Evolutionary conservation across 1,140 invertebrate species (phyloP).

Genomic region (Drosophila erecta): DNA sequence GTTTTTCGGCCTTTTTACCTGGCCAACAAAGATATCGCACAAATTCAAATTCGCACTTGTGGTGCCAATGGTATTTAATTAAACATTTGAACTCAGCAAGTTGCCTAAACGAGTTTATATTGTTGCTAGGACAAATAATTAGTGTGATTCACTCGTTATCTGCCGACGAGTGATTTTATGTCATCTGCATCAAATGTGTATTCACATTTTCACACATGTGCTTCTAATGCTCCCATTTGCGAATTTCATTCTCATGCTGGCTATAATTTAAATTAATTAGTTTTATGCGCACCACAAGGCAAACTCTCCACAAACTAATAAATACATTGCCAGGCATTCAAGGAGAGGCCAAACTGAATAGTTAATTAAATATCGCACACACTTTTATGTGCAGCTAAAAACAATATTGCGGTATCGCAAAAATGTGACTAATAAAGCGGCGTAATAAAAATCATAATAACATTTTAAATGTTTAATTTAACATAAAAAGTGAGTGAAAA

Average conservation of each 20-base stretch:
- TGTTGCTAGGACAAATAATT: conserved; percentile 17
- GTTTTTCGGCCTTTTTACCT: conserved; percentile 13
- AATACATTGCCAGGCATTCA: conserved; percentile 2
- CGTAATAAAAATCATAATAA: conserved; percentile 38
- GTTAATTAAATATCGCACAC: conserved; percentile 34
- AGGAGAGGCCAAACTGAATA: conserved; percentile 1
- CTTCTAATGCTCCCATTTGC: conserved; percentile 4
- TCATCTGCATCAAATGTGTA: conserved; percentile 18
- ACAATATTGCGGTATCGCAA: conserved; percentile 24
- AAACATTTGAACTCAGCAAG: conserved; percentile 2
- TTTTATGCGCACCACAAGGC: conserved; percentile 42
- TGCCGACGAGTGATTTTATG: conserved; percentile 6
- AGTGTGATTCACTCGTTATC: conserved; percentile 5
- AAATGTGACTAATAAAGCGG: conserved; percentile 25
- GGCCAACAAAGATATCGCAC: neutral
- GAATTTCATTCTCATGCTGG: conserved; percentile 22
- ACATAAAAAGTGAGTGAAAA: conserved; percentile 36
- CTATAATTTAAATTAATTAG: conserved; percentile 66
- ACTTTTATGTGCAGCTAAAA: conserved; percentile 34
- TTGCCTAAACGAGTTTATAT: conserved; percentile 6
- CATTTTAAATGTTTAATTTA: conserved; percentile 58
- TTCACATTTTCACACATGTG: conserved; percentile 9
- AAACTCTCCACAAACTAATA: conserved; percentile 34
- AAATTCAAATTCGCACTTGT: conserved; percentile 1
- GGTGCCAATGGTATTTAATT: conserved; percentile 13